A percentile compares a stretch with the other conserved stretches of the same genome.
phyloP scores from a whole-genome alignment of 2,113 vertebrate species.

The Psilopsiagon aurifrons region DNA sequence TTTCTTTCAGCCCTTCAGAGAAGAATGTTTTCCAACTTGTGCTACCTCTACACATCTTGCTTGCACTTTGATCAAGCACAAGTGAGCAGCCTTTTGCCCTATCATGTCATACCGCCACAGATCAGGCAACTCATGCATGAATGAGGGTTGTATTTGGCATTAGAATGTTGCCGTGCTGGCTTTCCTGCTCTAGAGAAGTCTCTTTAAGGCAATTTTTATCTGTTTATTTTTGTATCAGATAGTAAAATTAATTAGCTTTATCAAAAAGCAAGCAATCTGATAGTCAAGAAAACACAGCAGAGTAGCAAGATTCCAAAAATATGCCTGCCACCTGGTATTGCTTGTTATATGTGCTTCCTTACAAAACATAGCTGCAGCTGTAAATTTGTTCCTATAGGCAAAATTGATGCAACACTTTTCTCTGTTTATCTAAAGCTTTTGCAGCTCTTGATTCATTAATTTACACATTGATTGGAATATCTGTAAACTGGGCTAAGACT shows the following conservation, averaged over 20 bases:
- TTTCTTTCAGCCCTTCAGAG: background rate
- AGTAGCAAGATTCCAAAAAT: conserved; percentile 35
- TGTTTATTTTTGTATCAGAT: conserved; percentile 25
- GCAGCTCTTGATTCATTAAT: conserved; percentile 21
- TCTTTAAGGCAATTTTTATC: background rate
- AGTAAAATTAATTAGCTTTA: conserved; percentile 47
- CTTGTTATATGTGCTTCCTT: background rate
- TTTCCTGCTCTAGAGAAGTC: background rate
- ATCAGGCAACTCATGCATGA: background rate
- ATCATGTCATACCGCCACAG: no score
- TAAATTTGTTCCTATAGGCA: conserved; percentile 21
- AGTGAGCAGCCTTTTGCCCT: background rate
- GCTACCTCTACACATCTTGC: background rate
- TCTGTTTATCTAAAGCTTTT: conserved; percentile 41
- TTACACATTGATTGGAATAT: conserved; percentile 12
- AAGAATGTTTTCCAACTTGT: background rate
- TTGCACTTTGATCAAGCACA: background rate
- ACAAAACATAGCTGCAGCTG: conserved; percentile 31
- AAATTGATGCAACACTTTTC: conserved; percentile 18
- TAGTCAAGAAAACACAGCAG: conserved; percentile 10
- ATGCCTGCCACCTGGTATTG: conserved; percentile 13
- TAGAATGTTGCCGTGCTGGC: background rate
- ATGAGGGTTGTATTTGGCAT: background rate
- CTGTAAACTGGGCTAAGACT: background rate
- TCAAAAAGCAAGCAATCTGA: conserved; percentile 21